These are phyloP conservation scores for Lomographa bimaculata DNA, from an alignment of 2,888 invertebrate species.

Conservation along the genomic window DNA sequence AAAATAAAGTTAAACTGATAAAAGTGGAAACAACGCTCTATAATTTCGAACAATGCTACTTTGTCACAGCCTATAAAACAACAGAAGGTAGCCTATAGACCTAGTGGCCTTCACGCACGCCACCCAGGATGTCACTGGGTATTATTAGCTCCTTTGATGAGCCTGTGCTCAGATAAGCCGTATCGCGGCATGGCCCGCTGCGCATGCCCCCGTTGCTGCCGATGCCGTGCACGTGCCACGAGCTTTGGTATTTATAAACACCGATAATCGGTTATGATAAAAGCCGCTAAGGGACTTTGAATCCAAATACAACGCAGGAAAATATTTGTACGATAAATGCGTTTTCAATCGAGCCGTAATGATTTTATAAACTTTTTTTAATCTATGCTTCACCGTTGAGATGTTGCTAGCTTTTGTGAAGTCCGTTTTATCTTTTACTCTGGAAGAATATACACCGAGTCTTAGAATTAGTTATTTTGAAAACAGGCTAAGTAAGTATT, in stretches of 20 bases:
- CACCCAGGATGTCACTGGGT: conserved; percentile 47
- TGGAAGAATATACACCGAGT: too few relatives aligned
- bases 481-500: too few relatives aligned
- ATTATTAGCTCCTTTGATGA: conserved; percentile 69
- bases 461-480: too few relatives aligned
- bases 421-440: too few relatives aligned
- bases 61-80: conserved; percentile 2
- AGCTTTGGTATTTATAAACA: conserved; percentile 27
- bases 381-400: too few relatives aligned
- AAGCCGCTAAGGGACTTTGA: not conserved
- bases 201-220: conserved; percentile 37
- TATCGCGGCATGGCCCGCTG: conserved; percentile 52
- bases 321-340: too few relatives aligned
- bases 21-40: conserved; percentile 4
- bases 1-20: too few relatives aligned
- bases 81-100: conserved; percentile 10
- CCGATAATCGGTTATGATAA: conserved; percentile 13
- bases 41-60: conserved; percentile 5
- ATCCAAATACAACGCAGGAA: too few relatives aligned
- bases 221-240: conserved; percentile 28
- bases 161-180: conserved; percentile 59
- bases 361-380: too few relatives aligned
- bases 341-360: too few relatives aligned
- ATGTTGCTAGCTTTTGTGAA: too few relatives aligned
- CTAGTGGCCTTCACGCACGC: conserved; percentile 44